Evolutionary conservation across 2,888 invertebrate species (phyloP), one percentile per base, ranked within the genome.

Genomic region (Rhyacophila evoluta): DNA sequence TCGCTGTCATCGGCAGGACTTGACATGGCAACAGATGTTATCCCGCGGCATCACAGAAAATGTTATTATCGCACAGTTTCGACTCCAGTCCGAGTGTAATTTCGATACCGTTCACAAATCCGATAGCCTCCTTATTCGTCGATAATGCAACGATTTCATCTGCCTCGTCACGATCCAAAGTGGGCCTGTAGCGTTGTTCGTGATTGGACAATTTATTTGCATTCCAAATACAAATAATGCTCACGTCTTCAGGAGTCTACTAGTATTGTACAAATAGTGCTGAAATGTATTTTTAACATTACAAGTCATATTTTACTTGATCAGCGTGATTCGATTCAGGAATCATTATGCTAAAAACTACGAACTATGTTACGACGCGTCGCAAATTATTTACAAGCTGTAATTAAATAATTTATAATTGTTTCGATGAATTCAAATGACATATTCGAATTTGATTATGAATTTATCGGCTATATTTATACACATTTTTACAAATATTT

Each of bases 81-180:
- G 19, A 55, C 55, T 55, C 19, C 25, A 8, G 19, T 12, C 55
- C 15, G 19, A 55, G 25, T 19, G 55, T 19, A 55, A 55, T 55
- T 55, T 55, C 25, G 25, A 55, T 55, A 55, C 55, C 55, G 55
- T 55, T 55, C 55, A 55, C 55, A 55, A 55, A 55, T 55, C 55
- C 10, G 55, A 55, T 55, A 19, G 55, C 55, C 55, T 55, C 55
- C 55, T 19, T 55, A 55, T 55, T 55, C 55, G 55, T 55, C 55
- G 55, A 55, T 55, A 55, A 55, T 55, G 55, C 25, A 55, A 55
- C 6, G 55, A 55, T 25, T 55, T 8, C 55, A 55, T 55, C 55
- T 25, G 55, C 19, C 19, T 55, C 19, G 55, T 55, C 55, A 55
- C 55, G 55, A 55, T 19, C 12, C 19, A 15, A 55, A 55, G 5